Evolutionary conservation across 2,113 vertebrate genomes (phyloP), one percentile per base, ranked within the genome.

Genomic region (Chrysochloris asiatica): DNA sequence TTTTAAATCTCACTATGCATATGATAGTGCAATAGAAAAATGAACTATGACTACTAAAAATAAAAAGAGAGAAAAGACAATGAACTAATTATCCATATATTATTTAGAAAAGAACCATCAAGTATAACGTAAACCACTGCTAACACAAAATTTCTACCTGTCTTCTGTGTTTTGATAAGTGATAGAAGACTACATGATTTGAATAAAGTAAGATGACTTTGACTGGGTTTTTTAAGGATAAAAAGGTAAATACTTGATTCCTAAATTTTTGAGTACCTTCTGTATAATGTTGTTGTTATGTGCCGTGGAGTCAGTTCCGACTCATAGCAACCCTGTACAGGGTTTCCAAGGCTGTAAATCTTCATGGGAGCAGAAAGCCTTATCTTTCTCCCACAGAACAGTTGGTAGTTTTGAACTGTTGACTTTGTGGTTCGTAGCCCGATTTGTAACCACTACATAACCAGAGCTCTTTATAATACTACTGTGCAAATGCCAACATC

Each of bases 401-500:
- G n/a, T n/a, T n/a, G n/a, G n/a, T n/a, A n/a, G n/a, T n/a, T n/a
- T n/a, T n/a, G n/a, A n/a, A n/a, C n/a, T n/a, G n/a, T n/a, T n/a
- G n/a, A n/a, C n/a, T n/a, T n/a, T n/a, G n/a, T n/a, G n/a, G n/a
- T n/a, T n/a, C n/a, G n/a, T n/a, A n/a, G n/a, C n/a, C n/a, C n/a
- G n/a, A n/a, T n/a, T n/a, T n/a, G n/a, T n/a, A n/a, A n/a, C n/a
- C n/a, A n/a, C n/a, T n/a, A n/a, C n/a, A n/a, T n/a, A n/a, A n/a
- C n/a, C n/a, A n/a, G n/a, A n/a, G n/a, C n/a, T n/a, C n/a, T n/a
- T n/a, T 59, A 52, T 24, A 54, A 83, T 45, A 48, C 14, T 77
- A 36, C 30, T 76, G 19, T 45, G 59, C 11, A 93, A 78, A 86
- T 89, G 24, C 83, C 76, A 93, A 85, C n/a, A 92, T 81, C 50